Conservation (phyloP, 1,140 invertebrate species). For the Cataglyphis hispanica region DNA sequence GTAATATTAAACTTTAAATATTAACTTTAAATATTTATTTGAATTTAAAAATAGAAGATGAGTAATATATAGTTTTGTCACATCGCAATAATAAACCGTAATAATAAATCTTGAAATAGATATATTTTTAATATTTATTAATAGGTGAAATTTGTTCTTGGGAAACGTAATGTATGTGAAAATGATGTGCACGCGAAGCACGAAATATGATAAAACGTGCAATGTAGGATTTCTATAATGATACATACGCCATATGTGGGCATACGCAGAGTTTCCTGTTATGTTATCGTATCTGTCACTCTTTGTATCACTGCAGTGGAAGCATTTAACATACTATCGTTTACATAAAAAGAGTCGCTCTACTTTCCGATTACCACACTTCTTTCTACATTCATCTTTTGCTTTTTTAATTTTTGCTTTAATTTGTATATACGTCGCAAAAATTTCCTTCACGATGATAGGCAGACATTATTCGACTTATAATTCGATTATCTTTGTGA, state of each 20-base stretch:
- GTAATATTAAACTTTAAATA: not conserved
- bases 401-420: not conserved
- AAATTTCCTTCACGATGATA: not conserved
- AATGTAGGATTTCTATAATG: slow-evolving; percentile 19
- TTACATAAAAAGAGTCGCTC: not conserved
- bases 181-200: not conserved
- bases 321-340: slow-evolving; percentile 30
- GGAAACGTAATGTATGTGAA: not conserved
- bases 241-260: slow-evolving; percentile 59
- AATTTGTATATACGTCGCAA: not conserved
- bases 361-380: not conserved
- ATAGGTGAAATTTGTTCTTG: not conserved
- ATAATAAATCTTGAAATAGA: not conserved
- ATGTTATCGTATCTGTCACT: slow-evolving; percentile 52
- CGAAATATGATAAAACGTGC: slow-evolving; percentile 43
- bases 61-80: not conserved
- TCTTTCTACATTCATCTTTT: not conserved
- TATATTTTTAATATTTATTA: not conserved
- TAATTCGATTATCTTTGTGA: slow-evolving; percentile 17
- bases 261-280: slow-evolving; percentile 63
- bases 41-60: not conserved
- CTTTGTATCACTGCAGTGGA: not conserved
- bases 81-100: not conserved
- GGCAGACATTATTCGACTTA: not conserved
- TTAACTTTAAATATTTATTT: not conserved